A percentile compares a stretch with the other conserved stretches of the same genome.
These are phyloP conservation scores for Sarcoramphus papa DNA, from an alignment of 2,797 vertebrate species.

Conservation along the genomic window DNA sequence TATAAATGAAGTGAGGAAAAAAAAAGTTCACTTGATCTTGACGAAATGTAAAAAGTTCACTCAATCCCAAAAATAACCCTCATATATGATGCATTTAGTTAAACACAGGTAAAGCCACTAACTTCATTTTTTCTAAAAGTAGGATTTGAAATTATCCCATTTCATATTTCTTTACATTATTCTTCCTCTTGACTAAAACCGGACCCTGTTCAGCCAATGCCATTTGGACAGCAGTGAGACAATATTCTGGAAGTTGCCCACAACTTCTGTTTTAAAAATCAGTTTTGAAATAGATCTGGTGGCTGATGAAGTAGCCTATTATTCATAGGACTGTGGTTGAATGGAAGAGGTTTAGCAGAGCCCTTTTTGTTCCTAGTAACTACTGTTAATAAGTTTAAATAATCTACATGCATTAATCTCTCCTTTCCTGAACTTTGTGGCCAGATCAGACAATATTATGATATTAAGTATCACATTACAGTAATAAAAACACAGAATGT, in stretches of 20 bases:
- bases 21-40: not conserved
- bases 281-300: not conserved
- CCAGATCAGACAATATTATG: not conserved
- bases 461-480: not conserved
- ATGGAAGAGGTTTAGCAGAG: constrained; percentile 1
- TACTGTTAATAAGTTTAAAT: not conserved
- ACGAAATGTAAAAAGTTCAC: not conserved
- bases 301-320: not conserved
- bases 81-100: not conserved
- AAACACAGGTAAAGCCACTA: not conserved
- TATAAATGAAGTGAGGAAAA: not conserved
- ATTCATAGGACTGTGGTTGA: not conserved
- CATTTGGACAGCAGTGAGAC: not conserved
- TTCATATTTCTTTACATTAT: not conserved
- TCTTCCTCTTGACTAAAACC: not conserved
- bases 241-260: not conserved
- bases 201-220: not conserved
- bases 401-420: not conserved
- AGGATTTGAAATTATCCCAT: not conserved
- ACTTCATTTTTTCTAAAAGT: not conserved
- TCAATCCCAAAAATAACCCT: not conserved
- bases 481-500: constrained; percentile 23
- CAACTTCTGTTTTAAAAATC: not conserved
- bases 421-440: not conserved
- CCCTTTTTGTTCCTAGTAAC: not conserved